Percentiles rank a stretch among this genome's conserved stretches.
Evolutionary conservation across 2,797 vertebrate genomes (phyloP).

Genomic region (Pitangus sulphuratus): DNA sequence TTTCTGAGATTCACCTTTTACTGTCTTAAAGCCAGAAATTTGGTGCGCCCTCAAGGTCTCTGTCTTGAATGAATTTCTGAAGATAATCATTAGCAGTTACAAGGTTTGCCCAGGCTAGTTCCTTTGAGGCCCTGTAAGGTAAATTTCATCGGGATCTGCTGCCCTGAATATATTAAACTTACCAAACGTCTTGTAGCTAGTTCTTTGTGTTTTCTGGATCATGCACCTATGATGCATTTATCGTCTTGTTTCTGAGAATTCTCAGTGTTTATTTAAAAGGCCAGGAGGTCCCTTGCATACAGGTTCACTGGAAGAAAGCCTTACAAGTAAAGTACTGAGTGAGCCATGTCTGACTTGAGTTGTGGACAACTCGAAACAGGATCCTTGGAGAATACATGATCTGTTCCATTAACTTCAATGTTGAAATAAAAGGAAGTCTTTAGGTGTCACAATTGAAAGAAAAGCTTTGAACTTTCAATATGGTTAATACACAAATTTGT

Average conservation of each 20-base stretch:
- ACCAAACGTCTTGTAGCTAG: not conserved
- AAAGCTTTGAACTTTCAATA: not conserved
- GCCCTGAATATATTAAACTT: not conserved
- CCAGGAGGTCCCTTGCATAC: not conserved
- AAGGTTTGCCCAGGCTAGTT: not conserved
- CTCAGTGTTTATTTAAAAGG: not conserved
- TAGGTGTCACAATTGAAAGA: not conserved
- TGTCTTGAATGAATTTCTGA: not conserved
- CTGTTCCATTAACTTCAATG: not conserved
- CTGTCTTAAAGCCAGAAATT: not conserved
- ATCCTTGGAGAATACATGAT: not conserved
- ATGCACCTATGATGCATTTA: not conserved
- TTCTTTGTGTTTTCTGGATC: not conserved
- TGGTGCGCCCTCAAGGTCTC: not conserved
- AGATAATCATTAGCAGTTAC: not conserved
- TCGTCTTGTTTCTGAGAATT: not conserved
- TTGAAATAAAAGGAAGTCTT: not conserved
- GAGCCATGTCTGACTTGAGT: not conserved
- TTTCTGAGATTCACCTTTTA: not conserved
- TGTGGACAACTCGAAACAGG: not conserved
- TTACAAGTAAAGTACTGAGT: not conserved
- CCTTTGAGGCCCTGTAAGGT: not conserved
- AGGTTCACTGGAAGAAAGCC: not conserved
- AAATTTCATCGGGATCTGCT: conserved; percentile 12
- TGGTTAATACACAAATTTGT: not conserved